Conservation (phyloP, 1,140 invertebrate genomes). For the Cherax quadricarinatus region DNA sequence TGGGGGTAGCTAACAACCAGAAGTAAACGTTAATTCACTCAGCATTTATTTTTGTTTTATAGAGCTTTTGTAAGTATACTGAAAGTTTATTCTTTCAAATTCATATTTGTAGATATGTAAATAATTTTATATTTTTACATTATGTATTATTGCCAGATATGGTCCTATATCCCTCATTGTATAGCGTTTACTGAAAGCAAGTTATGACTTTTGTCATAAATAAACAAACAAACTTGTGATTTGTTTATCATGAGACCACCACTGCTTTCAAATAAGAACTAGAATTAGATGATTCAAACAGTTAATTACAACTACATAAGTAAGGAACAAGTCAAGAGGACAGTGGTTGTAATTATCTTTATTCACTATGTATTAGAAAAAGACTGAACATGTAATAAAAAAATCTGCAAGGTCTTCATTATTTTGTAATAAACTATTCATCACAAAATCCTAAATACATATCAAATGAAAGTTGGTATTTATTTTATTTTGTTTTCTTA, state of each 20-base stretch:
- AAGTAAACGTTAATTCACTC: conserved; percentile 17
- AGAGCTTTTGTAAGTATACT: conserved; percentile 34
- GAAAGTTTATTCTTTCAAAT: conserved; percentile 22
- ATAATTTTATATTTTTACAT: conserved; percentile 53
- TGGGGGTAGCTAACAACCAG: conserved; percentile 31
- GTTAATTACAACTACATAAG: no score
- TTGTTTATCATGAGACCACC: neutral
- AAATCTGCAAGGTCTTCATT: neutral
- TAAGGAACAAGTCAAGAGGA: no score
- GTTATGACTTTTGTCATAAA: conserved; percentile 10
- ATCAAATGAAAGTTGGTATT: neutral
- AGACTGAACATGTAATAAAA: neutral
- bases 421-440: neutral
- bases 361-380: neutral
- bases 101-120: conserved; percentile 51
- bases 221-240: neutral
- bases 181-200: conserved; percentile 27
- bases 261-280: neutral
- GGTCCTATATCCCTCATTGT: neutral
- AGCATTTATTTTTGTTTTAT: conserved; percentile 41
- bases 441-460: neutral
- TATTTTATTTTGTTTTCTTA: conserved; percentile 74
- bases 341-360: neutral
- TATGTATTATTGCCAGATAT: neutral
- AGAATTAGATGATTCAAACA: no score